Evolutionary conservation across 2,888 invertebrate species (phyloP).

Genomic region (Drosophila greeni): DNA sequence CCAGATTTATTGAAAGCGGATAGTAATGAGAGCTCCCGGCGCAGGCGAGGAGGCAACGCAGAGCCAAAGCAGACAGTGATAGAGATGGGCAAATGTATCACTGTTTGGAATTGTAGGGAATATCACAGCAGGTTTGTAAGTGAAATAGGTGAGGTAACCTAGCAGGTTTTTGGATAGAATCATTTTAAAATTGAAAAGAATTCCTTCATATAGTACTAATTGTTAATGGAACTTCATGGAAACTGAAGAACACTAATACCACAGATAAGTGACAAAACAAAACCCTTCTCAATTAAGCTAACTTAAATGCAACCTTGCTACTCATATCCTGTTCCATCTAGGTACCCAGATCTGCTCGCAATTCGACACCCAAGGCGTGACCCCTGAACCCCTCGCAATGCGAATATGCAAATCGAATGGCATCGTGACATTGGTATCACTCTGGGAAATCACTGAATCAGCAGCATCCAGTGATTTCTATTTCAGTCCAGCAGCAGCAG

Average conservation of each 20-base stretch:
- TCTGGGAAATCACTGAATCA: conserved; percentile 51
- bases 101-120: conserved; percentile 4
- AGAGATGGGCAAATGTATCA: conserved; percentile 37
- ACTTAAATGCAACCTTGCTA: neutral
- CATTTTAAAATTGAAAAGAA: neutral
- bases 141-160: too few relatives aligned
- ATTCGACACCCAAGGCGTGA: conserved; percentile 15
- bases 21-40: conserved; percentile 66
- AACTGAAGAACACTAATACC: too few relatives aligned
- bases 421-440: conserved; percentile 55
- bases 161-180: too few relatives aligned
- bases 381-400: conserved; percentile 15
- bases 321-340: conserved; percentile 4
- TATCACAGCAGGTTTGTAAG: conserved; percentile 10
- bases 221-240: neutral
- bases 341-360: conserved; percentile 15
- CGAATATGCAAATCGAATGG: conserved; percentile 56
- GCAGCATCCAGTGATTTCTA: conserved; percentile 54
- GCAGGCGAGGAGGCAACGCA: conserved; percentile 14
- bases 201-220: neutral
- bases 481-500: conserved; percentile 29
- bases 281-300: neutral
- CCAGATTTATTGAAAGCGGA: conserved; percentile 78
- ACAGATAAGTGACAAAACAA: neutral
- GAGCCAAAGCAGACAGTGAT: conserved; percentile 15